Evolutionary conservation across 2,113 vertebrate species (phyloP), one percentile per base, ranked within the genome.

Genomic region (Mustelus asterias): DNA sequence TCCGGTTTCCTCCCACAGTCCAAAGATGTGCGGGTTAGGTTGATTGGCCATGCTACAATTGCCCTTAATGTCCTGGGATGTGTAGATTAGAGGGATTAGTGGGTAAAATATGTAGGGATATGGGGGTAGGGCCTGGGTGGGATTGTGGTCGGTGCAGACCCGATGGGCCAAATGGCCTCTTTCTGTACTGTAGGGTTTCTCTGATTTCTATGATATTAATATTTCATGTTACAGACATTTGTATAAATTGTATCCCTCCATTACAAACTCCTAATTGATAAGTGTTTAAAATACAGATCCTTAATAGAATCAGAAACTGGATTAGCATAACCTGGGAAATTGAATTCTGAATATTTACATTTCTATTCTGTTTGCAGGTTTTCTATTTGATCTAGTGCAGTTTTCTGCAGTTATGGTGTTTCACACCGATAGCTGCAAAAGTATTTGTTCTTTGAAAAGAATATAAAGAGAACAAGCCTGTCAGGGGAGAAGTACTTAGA

Each of bases 281-380:
- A 60, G 54, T 63, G 88, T 90, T 90, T 90, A 63, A 90, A n/a
- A 24, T 16, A 60, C 22, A n/a, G 88, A 60, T 58, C 26, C 29
- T 33, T 90, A 60, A 90, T 63, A 60, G 88, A 90, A 90, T 90
- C 88, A 60, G 88, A 90, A 33, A 60, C 26, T 90, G 88, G 54
- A 90, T 90, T 33, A 90, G 88, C 58, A 33, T 33, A 60, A 29
- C 88, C 4, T 58, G 29, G 88, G 14, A 63, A 90, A 90, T 90
- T 90, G 48, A 90, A 90, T 90, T 63, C 88, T n/a, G 54, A 60
- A 90, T 90, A 60, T 63, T 90, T 90, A 90, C 88, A 60, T 90
- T 60, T 60, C 54, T 63, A 29, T 33, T 63, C 24, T 63, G 54
- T 90, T 90, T n/a, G 88, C 88, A n/a, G 26, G 88, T 33, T 90